Evolutionary conservation across 2,113 vertebrate genomes (phyloP).

Genomic region (Heteronetta atricapilla): DNA sequence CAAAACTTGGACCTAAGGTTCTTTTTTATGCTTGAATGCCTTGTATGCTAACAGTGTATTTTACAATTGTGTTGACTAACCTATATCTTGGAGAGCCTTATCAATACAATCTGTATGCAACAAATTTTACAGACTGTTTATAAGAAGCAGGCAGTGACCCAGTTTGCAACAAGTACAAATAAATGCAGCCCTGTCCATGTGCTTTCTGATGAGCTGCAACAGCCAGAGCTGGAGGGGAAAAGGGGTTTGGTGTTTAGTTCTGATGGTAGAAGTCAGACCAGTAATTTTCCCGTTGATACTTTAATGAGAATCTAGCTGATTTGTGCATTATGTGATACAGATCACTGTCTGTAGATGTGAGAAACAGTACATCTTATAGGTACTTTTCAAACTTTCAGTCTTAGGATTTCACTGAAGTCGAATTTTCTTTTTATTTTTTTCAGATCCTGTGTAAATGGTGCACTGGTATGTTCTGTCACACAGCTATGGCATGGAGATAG

Average conservation of each 20-base stretch:
- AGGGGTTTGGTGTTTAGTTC: background rate
- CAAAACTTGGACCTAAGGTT: background rate
- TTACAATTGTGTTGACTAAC: background rate
- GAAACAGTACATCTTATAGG: background rate
- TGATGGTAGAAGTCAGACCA: background rate
- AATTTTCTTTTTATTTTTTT: background rate
- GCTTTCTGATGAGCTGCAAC: background rate
- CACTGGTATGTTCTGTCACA: slow-evolving; percentile 82
- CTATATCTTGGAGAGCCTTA: background rate
- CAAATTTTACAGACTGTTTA: background rate
- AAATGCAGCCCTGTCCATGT: background rate
- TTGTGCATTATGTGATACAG: background rate
- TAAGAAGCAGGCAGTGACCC: slow-evolving; percentile 1
- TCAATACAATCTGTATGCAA: background rate
- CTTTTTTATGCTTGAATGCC: background rate
- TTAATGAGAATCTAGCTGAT: background rate
- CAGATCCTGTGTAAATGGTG: slow-evolving; percentile 96
- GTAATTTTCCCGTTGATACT: background rate
- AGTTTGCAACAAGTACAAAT: background rate
- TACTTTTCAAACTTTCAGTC: background rate
- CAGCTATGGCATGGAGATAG: slow-evolving; percentile 96
- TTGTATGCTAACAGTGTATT: background rate
- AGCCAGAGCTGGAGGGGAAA: background rate
- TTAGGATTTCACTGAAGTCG: background rate
- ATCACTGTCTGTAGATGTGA: background rate